Evolutionary conservation across 2,888 invertebrate genomes (phyloP), one percentile per base, ranked within the genome.

Genomic region (Luperina testacea): DNA sequence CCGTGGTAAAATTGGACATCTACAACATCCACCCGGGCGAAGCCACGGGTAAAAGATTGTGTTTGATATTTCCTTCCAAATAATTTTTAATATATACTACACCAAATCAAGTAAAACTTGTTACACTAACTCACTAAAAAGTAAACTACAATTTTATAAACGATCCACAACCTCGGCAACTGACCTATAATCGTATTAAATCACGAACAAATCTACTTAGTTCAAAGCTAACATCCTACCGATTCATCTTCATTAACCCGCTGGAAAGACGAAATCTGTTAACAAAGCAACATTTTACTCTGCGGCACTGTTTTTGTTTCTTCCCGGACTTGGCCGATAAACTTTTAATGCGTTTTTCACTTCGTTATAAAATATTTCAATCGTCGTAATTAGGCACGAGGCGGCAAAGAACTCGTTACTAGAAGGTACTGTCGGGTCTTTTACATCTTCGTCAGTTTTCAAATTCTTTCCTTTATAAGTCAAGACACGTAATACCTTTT

Each of bases 341-440:
- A 95, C 93, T 95, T 95, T 94, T 95, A 95, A 95, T 94, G 93
- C 92, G 94, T 94, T 95, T 94, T 95, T 93, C 93, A 94, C 93
- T 95, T 94, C 91, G 92, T 94, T 94, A 93, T 92, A 92, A 93
- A 95, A 94, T 93, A 93, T 94, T 94, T 92, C 91, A 93, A 94
- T 94, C 92, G 92, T 89, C 91, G 92, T 94, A 94, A 94, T 94
- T 94, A 92, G 91, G 90, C 87, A 76, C 87, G 90, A 92, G 90
- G 91, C 92, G 91, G 91, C 90, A 91, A 92, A 93, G 87, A 91
- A 92, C 92, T 93, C 82, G 90, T 92, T 92, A 90, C 27, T 20
- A 15, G 17, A 20, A 27, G 1, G 80, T 78, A 80, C 67, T 63
- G 75, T 76, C 61, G 13, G 32, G n/a, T 45, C 27, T 11, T 57